These are phyloP conservation scores for Aphelenchoides besseyi DNA, from an alignment of 1,140 invertebrate species.

Conservation along the genomic window DNA sequence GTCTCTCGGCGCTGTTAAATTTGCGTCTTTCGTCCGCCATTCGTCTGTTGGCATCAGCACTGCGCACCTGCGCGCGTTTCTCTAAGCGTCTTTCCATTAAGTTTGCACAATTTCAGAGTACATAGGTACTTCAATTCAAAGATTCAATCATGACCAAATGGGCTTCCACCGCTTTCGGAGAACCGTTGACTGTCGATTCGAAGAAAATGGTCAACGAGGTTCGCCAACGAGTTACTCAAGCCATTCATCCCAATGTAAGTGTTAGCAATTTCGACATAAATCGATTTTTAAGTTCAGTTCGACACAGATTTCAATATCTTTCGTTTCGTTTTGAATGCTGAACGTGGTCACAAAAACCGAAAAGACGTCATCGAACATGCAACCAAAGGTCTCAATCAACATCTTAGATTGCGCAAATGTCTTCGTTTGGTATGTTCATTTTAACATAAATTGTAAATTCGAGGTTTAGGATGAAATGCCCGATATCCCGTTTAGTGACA, in stretches of 20 bases:
- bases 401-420: constrained; percentile 56
- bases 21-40: too few species aligned
- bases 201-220: constrained; percentile 59
- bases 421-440: constrained; percentile 46
- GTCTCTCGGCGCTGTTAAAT: too few species aligned
- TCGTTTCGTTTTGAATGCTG: constrained; percentile 56
- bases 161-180: constrained; percentile 48
- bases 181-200: constrained; percentile 52
- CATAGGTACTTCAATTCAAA: too few species aligned
- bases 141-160: constrained; percentile 12
- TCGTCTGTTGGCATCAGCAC: neutral
- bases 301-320: constrained; percentile 62
- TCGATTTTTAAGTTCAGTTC: constrained; percentile 42
- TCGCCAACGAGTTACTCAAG: constrained; percentile 44
- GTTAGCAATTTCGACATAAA: neutral
- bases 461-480: constrained; percentile 49
- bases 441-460: neutral
- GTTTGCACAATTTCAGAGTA: too few species aligned
- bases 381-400: constrained; percentile 53
- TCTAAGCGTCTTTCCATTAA: too few species aligned
- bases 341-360: constrained; percentile 44
- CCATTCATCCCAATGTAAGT: constrained; percentile 57
- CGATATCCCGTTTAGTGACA: constrained; percentile 57
- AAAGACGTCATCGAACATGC: constrained; percentile 56
- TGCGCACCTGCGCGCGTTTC: neutral